phyloP scores from a whole-genome alignment of 1,140 invertebrate species.

The Globodera ellingtonae region DNA sequence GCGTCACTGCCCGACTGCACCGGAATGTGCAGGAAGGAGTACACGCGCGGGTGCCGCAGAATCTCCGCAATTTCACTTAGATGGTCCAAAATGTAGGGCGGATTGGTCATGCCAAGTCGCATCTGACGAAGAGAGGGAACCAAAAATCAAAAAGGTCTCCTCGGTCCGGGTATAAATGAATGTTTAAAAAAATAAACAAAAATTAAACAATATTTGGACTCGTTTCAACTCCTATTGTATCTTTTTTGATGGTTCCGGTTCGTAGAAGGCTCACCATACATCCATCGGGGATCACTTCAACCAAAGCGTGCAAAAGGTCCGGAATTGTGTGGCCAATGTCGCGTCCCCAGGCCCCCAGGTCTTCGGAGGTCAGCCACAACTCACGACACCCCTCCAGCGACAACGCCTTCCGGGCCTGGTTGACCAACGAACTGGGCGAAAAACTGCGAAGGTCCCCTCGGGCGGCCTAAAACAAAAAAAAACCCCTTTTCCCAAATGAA shows the following conservation, averaged over 20 bases:
- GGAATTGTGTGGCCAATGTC: slow-evolving; percentile 84
- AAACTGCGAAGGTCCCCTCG: slow-evolving; percentile 92
- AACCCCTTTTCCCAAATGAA: background rate
- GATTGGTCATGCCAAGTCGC: slow-evolving; percentile 74
- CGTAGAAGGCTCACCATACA: slow-evolving; percentile 69
- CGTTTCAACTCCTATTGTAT: no score
- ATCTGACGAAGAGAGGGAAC: slow-evolving; percentile 56
- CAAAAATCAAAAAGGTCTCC: background rate
- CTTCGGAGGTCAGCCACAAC: slow-evolving; percentile 97
- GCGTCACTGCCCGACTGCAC: slow-evolving; percentile 93
- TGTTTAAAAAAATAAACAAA: no score
- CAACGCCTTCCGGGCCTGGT: slow-evolving; percentile 76
- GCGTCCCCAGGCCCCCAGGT: slow-evolving; percentile 91
- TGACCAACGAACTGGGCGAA: slow-evolving; percentile 72
- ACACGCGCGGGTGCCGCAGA: slow-evolving; percentile 83
- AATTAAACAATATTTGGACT: no score
- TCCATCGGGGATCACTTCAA: slow-evolving; percentile 85
- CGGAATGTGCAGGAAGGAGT: slow-evolving; percentile 92
- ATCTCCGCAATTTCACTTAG: slow-evolving; percentile 87
- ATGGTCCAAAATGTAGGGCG: slow-evolving; percentile 94
- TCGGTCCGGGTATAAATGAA: no score
- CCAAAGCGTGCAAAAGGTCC: slow-evolving; percentile 81
- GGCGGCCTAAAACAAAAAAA: slow-evolving; percentile 69
- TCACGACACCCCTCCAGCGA: slow-evolving; percentile 85
- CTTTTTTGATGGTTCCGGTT: no score